Conservation (phyloP, 2,888 invertebrate genomes). For the Petrolisthes cinctipes region DNA sequence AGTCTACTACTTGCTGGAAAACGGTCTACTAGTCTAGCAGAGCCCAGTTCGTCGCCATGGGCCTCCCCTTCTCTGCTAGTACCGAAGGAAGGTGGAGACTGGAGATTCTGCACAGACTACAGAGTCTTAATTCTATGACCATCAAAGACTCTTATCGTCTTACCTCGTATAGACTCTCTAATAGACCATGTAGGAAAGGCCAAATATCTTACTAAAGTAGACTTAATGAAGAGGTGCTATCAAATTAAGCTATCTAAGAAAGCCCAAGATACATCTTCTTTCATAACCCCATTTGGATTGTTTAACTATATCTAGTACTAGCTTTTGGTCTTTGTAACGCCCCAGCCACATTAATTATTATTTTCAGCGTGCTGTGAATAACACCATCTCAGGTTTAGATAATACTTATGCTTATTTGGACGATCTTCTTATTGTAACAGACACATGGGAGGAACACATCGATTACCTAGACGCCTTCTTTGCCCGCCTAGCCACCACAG, state of each 20-base stretch:
- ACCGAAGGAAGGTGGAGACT: too few species aligned
- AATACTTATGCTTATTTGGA: not conserved
- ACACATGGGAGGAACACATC: not conserved
- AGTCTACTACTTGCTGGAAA: too few species aligned
- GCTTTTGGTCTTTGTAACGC: too few species aligned
- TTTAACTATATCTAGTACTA: not conserved
- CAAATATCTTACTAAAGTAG: not conserved
- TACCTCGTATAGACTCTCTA: too few species aligned
- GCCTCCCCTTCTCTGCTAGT: too few species aligned
- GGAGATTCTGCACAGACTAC: too few species aligned
- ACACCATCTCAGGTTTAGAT: not conserved
- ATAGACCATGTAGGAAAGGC: slow-evolving; percentile 1
- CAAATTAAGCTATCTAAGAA: slow-evolving; percentile 6
- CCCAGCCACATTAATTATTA: not conserved
- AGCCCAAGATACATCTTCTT: not conserved
- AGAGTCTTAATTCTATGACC: too few species aligned
- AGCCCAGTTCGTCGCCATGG: too few species aligned
- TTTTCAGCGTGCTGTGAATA: not conserved
- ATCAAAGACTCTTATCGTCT: not conserved
- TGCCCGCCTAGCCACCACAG: too few species aligned
- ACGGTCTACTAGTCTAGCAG: too few species aligned
- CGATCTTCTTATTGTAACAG: not conserved
- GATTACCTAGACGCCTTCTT: not conserved
- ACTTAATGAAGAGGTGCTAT: not conserved
- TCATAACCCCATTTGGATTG: too few species aligned